A percentile compares a stretch with the other conserved stretches of the same genome.
phyloP scores from a whole-genome alignment of 1,140 invertebrate species.

The Orussus abietinus region DNA sequence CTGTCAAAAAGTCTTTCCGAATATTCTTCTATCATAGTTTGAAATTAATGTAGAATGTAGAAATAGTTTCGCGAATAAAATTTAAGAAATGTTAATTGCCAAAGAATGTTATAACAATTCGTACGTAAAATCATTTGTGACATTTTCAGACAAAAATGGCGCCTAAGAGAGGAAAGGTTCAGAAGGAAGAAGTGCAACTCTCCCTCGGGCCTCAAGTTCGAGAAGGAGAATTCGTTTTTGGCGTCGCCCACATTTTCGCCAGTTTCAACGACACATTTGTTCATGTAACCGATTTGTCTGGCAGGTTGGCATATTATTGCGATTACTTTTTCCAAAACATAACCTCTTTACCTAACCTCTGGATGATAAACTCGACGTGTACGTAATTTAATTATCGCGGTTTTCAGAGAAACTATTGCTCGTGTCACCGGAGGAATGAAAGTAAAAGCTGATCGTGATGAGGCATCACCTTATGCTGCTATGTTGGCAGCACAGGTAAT shows the following conservation, averaged over 20 bases:
- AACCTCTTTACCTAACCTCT: background rate
- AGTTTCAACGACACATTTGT: slow-evolving; percentile 99
- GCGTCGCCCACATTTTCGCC: slow-evolving; percentile 98
- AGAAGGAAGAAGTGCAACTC: slow-evolving; percentile 95
- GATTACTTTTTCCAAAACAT: slow-evolving; percentile 3
- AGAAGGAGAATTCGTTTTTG: slow-evolving; percentile 97
- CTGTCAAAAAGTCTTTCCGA: slow-evolving; percentile 24
- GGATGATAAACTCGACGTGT: background rate
- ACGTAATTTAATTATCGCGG: slow-evolving; percentile 16
- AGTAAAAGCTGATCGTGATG: slow-evolving; percentile 99
- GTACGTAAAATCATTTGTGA: slow-evolving; percentile 8
- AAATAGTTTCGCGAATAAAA: background rate
- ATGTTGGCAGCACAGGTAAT: slow-evolving; percentile 98
- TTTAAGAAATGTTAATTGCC: slow-evolving; percentile 2
- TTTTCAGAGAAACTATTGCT: slow-evolving; percentile 92
- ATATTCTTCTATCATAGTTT: slow-evolving; percentile 3
- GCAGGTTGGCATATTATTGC: slow-evolving; percentile 59
- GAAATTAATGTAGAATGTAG: background rate
- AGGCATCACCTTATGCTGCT: slow-evolving; percentile 99
- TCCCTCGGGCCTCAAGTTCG: slow-evolving; percentile 94
- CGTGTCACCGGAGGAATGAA: slow-evolving; percentile 99
- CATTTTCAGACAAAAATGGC: slow-evolving; percentile 68
- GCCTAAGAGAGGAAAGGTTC: slow-evolving; percentile 93
- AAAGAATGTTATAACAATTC: slow-evolving; percentile 4
- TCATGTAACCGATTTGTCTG: slow-evolving; percentile 98